Conservation (phyloP, 2,888 invertebrate species). For the Rotaria sp. region DNA sequence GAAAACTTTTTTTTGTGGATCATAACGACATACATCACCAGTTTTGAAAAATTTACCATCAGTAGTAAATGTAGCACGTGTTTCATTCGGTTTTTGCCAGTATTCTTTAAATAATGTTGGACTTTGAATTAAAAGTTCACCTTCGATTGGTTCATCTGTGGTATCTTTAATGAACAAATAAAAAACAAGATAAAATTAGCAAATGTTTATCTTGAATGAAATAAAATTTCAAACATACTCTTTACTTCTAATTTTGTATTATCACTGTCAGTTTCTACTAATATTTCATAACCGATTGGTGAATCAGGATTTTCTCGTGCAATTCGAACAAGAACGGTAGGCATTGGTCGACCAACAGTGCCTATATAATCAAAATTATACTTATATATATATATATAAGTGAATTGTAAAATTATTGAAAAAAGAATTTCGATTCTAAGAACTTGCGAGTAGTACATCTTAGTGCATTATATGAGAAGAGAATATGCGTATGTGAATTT, state of each 20-base stretch:
- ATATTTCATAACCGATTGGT: not conserved
- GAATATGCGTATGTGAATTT: no score
- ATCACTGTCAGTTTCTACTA: not conserved
- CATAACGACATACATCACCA: conserved; percentile 69
- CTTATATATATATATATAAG: no score
- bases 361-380: conserved; percentile 55
- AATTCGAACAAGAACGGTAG: conserved; percentile 51
- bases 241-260: not conserved
- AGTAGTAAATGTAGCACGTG: conserved; percentile 65
- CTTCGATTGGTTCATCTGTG: conserved; percentile 35
- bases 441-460: no score
- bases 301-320: conserved; percentile 40
- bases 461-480: no score
- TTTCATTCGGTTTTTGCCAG: conserved; percentile 68
- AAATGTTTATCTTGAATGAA: no score
- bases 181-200: no score
- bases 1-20: conserved; percentile 61
- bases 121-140: conserved; percentile 65
- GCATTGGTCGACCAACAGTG: conserved; percentile 70
- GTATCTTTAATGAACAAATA: no score
- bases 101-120: conserved; percentile 69
- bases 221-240: not conserved
- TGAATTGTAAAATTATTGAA: no score
- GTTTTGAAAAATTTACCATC: conserved; percentile 79
- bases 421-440: no score